Conservation (phyloP, 2,888 invertebrate species). For the Lomographa bimaculata region DNA sequence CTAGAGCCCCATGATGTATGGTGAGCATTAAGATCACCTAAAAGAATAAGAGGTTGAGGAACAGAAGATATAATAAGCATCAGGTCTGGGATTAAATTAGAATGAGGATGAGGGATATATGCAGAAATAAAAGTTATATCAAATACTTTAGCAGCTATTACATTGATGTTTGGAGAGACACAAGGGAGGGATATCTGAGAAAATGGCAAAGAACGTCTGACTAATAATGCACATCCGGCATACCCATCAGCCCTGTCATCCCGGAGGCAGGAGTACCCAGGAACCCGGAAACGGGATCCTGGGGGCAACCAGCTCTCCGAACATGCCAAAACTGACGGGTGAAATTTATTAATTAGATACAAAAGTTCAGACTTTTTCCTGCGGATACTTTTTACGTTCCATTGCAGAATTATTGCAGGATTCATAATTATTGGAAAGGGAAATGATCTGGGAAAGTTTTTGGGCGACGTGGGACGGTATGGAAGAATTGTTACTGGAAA, state of each 20-base stretch:
- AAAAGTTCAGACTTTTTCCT: too few relatives aligned
- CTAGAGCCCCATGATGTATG: conserved; percentile 26
- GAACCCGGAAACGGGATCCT: conserved; percentile 6
- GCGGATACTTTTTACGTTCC: too few relatives aligned
- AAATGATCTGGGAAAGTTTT: too few relatives aligned
- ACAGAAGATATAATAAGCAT: conserved; percentile 3
- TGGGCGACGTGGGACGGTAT: too few relatives aligned
- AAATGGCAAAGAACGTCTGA: conserved; percentile 15
- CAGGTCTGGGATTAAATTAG: not conserved
- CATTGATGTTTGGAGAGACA: conserved; percentile 10
- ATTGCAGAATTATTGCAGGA: too few relatives aligned
- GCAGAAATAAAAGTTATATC: conserved; percentile 25
- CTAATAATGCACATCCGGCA: conserved; percentile 23
- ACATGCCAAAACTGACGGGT: too few relatives aligned
- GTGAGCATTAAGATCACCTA: conserved; percentile 24
- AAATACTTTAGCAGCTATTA: conserved; percentile 22
- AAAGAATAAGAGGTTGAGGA: conserved; percentile 7
- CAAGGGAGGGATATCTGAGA: conserved; percentile 18
- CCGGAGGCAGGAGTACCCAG: conserved; percentile 31
- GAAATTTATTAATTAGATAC: too few relatives aligned
- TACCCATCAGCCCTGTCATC: conserved; percentile 33
- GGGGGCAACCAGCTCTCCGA: conserved; percentile 10
- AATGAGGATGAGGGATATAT: conserved; percentile 25
- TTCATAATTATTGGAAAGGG: too few relatives aligned
- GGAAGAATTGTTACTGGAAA: too few relatives aligned